phyloP scores from a whole-genome alignment of 2,113 vertebrate species.

The Dryoscopus gambensis region DNA sequence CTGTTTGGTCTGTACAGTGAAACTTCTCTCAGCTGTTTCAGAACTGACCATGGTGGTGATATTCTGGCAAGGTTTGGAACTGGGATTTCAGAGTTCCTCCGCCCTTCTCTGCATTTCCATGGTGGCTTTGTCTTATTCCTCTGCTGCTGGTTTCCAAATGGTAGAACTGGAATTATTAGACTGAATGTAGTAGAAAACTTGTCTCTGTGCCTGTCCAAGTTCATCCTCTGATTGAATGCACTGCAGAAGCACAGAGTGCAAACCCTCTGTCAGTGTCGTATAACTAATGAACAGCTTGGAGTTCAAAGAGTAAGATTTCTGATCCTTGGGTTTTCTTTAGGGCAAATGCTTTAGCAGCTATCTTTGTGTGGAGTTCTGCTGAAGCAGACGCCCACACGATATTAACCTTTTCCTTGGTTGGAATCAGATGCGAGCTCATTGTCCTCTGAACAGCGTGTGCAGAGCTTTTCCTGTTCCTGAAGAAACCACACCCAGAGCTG shows the following conservation, averaged over 20 bases:
- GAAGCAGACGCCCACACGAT: neutral
- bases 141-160: neutral
- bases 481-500: constrained; percentile 47
- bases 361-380: neutral
- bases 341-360: neutral
- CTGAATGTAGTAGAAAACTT: neutral
- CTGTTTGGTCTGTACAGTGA: neutral
- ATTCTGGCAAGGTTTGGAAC: neutral
- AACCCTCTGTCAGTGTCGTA: accelerated
- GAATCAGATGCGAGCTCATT: neutral
- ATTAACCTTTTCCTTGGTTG: constrained; percentile 7
- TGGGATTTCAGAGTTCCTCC: neutral
- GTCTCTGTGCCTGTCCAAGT: neutral
- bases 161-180: neutral
- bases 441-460: constrained; percentile 1
- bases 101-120: neutral
- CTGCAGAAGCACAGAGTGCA: neutral
- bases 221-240: neutral
- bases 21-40: neutral
- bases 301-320: neutral
- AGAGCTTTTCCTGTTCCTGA: constrained; percentile 29
- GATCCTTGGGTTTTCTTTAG: neutral
- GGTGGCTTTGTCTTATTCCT: neutral
- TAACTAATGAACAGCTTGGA: neutral
- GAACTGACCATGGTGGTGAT: accelerated